Base-by-base conservation (phyloP, 2,797 vertebrate genomes). In the Darevskia mixta region DNA sequence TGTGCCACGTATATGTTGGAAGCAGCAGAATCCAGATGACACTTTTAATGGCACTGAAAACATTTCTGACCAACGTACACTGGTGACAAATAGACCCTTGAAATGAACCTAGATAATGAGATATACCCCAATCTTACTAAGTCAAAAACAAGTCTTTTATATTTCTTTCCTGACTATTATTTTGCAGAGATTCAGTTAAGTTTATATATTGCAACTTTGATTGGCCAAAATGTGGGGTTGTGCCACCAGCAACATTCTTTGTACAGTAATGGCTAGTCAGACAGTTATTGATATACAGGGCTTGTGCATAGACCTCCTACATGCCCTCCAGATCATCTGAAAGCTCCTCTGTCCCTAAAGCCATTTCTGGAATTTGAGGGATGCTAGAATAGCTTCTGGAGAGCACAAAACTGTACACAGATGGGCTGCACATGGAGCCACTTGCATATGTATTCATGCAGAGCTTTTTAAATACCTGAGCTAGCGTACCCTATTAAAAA, bases 401-500 rank as follows among this genome's bases (percentile, higher is more conserved):
- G 79, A 81, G 35, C 32, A 81, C 23, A 23, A 41, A 78, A 69
- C 23, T 25, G 3, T 27, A 43, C 1, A 7, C 58, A 86, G 64
- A 18, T 0, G 41, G 18, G 67, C 11, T 49, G 11, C 38, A 43
- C 3, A 5, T 3, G 15, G n/a, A 27, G 29, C 45, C 17, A 23
- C 23, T 35, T 35, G 35, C 27, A 32, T 61, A 20, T 25, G 23
- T 49, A 15, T 49, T 10, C 49, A 72, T 6, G 27, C 25, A 15
- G 18, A 29, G 20, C 61, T 43, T 66, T 72, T 77, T 67, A 49
- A 27, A 75, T 25, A 72, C 23, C 18, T 49, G 18, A 66, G 58
- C 77, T 86, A 67, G 10, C 41, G 41, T 75, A 87, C 4, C 25
- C 18, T 75, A 20, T 87, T 75, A 75, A n/a, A n/a, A 76, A 76